These are phyloP conservation scores for Limanda limanda DNA, from an alignment of 2,113 vertebrate genomes.

Conservation along the genomic window DNA sequence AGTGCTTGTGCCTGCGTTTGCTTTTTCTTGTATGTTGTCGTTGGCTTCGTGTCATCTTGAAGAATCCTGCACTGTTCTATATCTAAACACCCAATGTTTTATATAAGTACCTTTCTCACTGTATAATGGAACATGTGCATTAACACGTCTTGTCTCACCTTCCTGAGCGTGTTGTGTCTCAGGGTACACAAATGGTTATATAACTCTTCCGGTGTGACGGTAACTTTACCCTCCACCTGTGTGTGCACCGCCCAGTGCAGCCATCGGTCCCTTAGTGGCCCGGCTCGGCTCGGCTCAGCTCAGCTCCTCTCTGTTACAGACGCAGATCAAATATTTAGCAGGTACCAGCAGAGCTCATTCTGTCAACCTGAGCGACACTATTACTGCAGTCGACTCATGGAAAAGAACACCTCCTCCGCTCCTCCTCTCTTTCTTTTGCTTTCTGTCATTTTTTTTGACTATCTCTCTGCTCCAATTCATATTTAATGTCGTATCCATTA, in stretches of 20 bases:
- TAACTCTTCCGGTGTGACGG: slow-evolving; percentile 48
- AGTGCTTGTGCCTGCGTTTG: too few relatives aligned
- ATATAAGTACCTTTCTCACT: too few relatives aligned
- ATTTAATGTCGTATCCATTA: slow-evolving; percentile 47
- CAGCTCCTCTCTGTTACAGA: slow-evolving; percentile 56
- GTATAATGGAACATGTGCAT: slow-evolving; percentile 1
- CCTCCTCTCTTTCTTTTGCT: slow-evolving; percentile 16
- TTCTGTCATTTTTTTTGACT: slow-evolving; percentile 11
- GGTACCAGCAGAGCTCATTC: slow-evolving; percentile 60
- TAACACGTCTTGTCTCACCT: not conserved
- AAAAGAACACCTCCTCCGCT: slow-evolving; percentile 50
- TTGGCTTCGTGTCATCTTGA: too few relatives aligned
- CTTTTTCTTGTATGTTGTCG: too few relatives aligned
- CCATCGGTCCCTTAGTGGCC: slow-evolving; percentile 10
- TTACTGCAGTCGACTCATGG: slow-evolving; percentile 40
- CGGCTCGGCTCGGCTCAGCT: slow-evolving; percentile 3
- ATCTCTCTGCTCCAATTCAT: slow-evolving; percentile 24
- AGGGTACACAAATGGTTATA: slow-evolving; percentile 22
- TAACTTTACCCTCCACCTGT: slow-evolving; percentile 53
- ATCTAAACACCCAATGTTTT: too few relatives aligned
- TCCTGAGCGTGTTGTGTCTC: slow-evolving; percentile 10
- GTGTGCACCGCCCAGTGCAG: slow-evolving; percentile 5
- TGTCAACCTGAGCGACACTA: slow-evolving; percentile 39
- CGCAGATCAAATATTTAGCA: slow-evolving; percentile 78
- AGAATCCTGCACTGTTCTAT: too few relatives aligned